Evolutionary conservation across 2,888 invertebrate genomes (phyloP).

Genomic region (Antheraea yamamai): DNA sequence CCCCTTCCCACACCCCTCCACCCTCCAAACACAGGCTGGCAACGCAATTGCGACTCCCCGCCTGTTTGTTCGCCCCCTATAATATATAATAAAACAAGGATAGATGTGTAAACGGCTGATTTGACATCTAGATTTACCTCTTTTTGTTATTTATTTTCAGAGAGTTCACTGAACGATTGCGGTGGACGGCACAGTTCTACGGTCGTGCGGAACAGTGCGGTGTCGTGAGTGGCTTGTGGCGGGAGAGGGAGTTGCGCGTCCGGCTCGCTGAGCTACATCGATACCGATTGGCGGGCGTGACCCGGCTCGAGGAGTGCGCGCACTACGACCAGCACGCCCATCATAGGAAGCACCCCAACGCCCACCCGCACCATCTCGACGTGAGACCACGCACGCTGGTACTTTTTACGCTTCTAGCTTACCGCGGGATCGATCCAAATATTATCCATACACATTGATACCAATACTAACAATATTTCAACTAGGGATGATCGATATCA

Average conservation of each 20-base stretch:
- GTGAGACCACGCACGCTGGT: conserved; percentile 76
- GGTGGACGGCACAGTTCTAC: conserved; percentile 94
- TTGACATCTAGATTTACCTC: too few species aligned
- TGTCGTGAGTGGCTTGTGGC: conserved; percentile 88
- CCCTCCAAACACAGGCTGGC: too few species aligned
- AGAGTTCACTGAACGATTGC: conserved; percentile 91
- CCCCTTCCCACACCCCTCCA: too few species aligned
- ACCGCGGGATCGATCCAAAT: background rate
- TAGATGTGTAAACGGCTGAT: too few species aligned
- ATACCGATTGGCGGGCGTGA: conserved; percentile 92
- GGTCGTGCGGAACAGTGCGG: conserved; percentile 92
- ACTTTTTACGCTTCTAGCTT: conserved; percentile 26
- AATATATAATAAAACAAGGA: too few species aligned
- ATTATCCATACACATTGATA: background rate
- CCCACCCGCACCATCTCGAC: conserved; percentile 70
- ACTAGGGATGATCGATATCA: background rate
- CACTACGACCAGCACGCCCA: conserved; percentile 92
- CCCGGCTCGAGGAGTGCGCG: conserved; percentile 91
- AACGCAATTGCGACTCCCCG: too few species aligned
- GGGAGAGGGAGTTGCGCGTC: conserved; percentile 92
- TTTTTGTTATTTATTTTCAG: conserved; percentile 54
- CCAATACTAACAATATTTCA: too few species aligned
- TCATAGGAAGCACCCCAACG: conserved; percentile 75
- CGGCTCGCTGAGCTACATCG: conserved; percentile 91
- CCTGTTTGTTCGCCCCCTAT: too few species aligned